Evolutionary conservation across 2,113 vertebrate species (phyloP), one percentile per base, ranked within the genome.

Genomic region (Eulemur rufifrons): DNA sequence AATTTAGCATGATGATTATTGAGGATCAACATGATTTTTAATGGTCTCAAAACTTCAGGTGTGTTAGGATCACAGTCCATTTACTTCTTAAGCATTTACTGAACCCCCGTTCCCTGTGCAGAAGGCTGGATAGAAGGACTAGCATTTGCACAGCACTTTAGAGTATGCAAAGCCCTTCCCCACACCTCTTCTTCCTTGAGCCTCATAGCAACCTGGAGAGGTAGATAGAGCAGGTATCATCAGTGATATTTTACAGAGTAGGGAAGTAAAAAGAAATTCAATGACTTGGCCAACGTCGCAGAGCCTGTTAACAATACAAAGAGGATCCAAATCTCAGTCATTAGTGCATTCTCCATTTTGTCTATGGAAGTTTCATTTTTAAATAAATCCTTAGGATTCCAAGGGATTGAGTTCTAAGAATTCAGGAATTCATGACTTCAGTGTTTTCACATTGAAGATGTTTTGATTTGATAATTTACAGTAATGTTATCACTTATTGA

Each of bases 391-490:
- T 74, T 74, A 87, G 34, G 47, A 39, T 87, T 90, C 45, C 25
- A 59, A 91, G 42, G 74, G 61, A 63, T 10, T 68, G 61, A 47
- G 63, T 82, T 86, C 29, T 82, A 63, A 83, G 56, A 66, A 78
- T 80, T 45, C 34, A 94, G 64, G 32, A 71, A 84, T 77, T 90
- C 45, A 93, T 13, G 21, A 82, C 42, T 56, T 94, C 7, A 73
- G 27, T 84, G 50, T 73, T 95, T 88, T 94, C 61, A 71, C 17
- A 9, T 42, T 11, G 74, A 66, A 69, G 76, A 66, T 59, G 52
- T 81, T 91, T 95, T 93, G 94, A 97, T 97, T 94, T 93, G 91
- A 96, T 98, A 95, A 98, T 98, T 98, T 97, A 94, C 52, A 69
- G 88, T 80, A 88, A 95, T 91, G 23, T 93, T 97, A 94, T 90